phyloP scores from a whole-genome alignment of 2,797 vertebrate genomes.

The Cetoscarus ocellatus region DNA sequence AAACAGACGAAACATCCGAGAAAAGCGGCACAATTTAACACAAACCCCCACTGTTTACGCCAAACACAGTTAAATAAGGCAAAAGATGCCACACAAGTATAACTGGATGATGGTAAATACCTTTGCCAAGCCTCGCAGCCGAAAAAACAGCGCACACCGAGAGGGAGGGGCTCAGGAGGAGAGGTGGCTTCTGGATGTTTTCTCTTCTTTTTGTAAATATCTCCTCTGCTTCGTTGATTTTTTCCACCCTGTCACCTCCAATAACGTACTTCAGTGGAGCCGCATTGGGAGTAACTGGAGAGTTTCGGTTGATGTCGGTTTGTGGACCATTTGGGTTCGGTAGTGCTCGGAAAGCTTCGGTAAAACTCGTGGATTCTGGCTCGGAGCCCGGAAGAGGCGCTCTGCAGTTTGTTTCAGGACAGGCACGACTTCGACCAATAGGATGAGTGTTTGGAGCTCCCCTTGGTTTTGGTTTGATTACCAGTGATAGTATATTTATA shows the following conservation, averaged over 20 bases:
- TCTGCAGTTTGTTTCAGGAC: constrained; percentile 34
- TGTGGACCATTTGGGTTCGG: constrained; percentile 60
- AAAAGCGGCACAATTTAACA: constrained; percentile 74
- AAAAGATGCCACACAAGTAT: constrained; percentile 4
- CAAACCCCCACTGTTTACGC: constrained; percentile 16
- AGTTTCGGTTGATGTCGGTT: constrained; percentile 66
- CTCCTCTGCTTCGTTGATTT: constrained; percentile 33
- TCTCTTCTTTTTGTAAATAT: constrained; percentile 4
- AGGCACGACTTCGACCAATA: neutral
- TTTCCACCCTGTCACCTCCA: constrained; percentile 49
- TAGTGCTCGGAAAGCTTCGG: constrained; percentile 62
- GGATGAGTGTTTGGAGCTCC: too few species aligned
- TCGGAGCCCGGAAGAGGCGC: constrained; percentile 17
- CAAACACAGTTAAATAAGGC: neutral
- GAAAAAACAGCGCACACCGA: constrained; percentile 15
- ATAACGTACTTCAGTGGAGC: constrained; percentile 42
- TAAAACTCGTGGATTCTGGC: constrained; percentile 28
- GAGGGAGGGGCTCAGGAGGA: constrained; percentile 52
- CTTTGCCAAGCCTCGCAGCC: constrained; percentile 57
- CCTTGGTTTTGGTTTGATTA: too few species aligned
- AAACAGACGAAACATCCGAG: constrained; percentile 35
- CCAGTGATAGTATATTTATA: too few species aligned
- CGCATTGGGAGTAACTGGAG: constrained; percentile 44
- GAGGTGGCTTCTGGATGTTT: constrained; percentile 7
- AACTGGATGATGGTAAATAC: constrained; percentile 65